Conservation (phyloP, 2,113 vertebrate species). For the Leptobrachium leishanense region DNA sequence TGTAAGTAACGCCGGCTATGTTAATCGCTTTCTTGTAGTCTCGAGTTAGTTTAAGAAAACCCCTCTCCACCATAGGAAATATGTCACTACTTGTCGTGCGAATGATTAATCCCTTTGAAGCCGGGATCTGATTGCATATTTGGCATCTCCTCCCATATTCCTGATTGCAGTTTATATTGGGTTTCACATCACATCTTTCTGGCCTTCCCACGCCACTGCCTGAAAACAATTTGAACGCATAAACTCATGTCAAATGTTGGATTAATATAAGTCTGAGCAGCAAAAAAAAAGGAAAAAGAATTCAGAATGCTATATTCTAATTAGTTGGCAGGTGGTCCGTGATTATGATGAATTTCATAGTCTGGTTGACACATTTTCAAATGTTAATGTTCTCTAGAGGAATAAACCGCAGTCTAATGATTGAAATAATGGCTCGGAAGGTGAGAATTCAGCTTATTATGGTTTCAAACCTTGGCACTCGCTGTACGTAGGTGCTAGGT, state of each 20-base stretch:
- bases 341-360: constrained; percentile 65
- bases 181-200: constrained; percentile 52
- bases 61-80: constrained; percentile 35
- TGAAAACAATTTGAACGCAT: constrained; percentile 55
- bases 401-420: constrained; percentile 71
- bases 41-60: constrained; percentile 35
- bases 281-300: constrained; percentile 43
- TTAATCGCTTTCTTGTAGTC: constrained; percentile 26
- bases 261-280: constrained; percentile 49
- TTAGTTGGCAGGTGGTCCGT: constrained; percentile 63
- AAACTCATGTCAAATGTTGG: constrained; percentile 54
- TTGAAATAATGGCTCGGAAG: constrained; percentile 67
- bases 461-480: constrained; percentile 63
- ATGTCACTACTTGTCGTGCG: constrained; percentile 40
- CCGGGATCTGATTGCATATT: constrained; percentile 35
- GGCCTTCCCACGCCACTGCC: constrained; percentile 50
- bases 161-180: constrained; percentile 34
- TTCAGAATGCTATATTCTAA: constrained; percentile 62
- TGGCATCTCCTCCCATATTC: background rate
- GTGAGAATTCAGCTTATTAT: constrained; percentile 65
- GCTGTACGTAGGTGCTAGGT: constrained; percentile 62
- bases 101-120: constrained; percentile 41
- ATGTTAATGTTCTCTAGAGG: constrained; percentile 69
- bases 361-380: constrained; percentile 70
- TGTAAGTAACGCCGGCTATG: constrained; percentile 32